Conservation (phyloP, 2,888 invertebrate species). For the Nudaria mundana region DNA sequence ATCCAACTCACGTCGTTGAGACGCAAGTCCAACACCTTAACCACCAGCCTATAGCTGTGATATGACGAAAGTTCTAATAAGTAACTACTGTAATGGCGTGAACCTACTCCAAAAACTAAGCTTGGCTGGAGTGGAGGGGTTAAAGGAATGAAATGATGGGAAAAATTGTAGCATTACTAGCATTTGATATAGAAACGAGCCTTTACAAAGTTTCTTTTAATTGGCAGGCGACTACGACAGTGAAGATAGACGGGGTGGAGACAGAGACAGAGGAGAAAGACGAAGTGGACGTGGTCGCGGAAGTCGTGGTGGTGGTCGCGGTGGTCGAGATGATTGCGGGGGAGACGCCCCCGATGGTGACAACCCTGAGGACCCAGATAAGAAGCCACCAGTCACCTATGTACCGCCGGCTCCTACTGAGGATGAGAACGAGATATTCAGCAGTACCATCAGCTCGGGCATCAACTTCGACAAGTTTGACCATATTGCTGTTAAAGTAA, state of each 20-base stretch:
- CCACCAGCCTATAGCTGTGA: too few species aligned
- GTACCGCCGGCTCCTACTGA: conserved; percentile 87
- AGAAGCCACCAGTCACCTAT: conserved; percentile 78
- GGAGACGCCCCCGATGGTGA: conserved; percentile 32
- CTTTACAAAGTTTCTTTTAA: not conserved
- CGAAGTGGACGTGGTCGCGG: conserved; percentile 48
- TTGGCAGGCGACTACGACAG: conserved; percentile 18
- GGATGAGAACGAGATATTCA: conserved; percentile 87
- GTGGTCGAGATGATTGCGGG: conserved; percentile 34
- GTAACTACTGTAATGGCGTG: too few species aligned
- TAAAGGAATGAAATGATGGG: too few species aligned
- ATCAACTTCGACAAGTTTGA: conserved; percentile 97
- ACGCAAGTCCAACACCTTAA: too few species aligned
- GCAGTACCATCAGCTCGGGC: conserved; percentile 86
- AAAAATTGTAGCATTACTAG: too few species aligned
- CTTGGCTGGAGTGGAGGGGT: too few species aligned
- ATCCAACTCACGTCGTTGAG: too few species aligned
- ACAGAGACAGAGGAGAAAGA: conserved; percentile 45
- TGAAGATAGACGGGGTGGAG: conserved; percentile 44
- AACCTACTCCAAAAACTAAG: too few species aligned
- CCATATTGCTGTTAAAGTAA: conserved; percentile 92
- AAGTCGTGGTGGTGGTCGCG: conserved; percentile 37
- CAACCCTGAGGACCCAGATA: conserved; percentile 21
- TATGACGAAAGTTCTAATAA: too few species aligned
- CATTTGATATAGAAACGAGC: too few species aligned